These are phyloP conservation scores for Uropetala carovei DNA, from an alignment of 2,888 invertebrate species.

Conservation along the genomic window DNA sequence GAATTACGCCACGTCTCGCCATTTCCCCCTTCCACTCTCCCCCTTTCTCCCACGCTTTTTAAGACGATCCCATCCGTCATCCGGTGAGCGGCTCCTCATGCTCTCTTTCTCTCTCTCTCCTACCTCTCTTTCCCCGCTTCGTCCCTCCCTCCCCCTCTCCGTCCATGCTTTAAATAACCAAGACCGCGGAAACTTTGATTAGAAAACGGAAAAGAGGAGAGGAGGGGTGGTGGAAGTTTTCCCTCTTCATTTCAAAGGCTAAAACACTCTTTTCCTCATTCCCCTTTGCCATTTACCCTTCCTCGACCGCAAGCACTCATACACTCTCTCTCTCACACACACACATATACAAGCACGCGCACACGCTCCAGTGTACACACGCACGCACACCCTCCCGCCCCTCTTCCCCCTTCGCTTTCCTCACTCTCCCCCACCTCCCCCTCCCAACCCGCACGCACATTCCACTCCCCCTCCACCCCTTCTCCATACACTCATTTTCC, in stretches of 20 bases:
- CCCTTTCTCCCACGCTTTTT: neutral
- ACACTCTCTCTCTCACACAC: no score
- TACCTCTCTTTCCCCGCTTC: no score
- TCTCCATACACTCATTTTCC: no score
- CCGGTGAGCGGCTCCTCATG: neutral
- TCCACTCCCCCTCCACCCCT: no score
- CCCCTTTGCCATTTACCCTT: constrained; percentile 2
- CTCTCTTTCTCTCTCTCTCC: neutral
- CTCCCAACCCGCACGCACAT: no score
- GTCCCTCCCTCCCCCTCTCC: neutral
- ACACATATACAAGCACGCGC: neutral
- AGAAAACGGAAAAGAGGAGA: neutral
- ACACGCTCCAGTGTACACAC: neutral
- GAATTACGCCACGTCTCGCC: neutral
- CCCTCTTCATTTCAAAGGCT: constrained; percentile 22
- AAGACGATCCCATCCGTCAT: constrained; percentile 7
- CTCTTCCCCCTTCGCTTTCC: no score
- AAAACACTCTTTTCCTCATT: neutral
- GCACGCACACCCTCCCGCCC: no score
- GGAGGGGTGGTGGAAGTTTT: neutral
- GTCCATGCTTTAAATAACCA: neutral
- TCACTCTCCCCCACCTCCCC: no score
- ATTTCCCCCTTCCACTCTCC: neutral
- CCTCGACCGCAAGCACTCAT: neutral
- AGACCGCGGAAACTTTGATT: constrained; percentile 32